Conservation (phyloP, 2,113 vertebrate genomes). For the Psittacus erithacus region DNA sequence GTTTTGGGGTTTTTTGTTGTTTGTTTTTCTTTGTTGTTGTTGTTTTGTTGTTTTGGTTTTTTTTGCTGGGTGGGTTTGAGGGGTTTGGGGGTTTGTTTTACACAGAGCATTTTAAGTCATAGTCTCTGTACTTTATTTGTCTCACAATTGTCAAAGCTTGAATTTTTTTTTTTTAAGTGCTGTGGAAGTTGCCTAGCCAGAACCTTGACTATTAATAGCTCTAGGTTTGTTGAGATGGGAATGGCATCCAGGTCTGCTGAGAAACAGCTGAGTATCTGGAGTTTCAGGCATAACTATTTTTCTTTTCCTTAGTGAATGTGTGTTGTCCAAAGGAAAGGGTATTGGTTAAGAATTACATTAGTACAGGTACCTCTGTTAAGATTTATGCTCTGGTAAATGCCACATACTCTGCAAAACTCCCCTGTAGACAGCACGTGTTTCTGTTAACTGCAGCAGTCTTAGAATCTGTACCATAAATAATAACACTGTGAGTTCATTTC, state of each 20-base stretch:
- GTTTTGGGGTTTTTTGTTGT: not conserved
- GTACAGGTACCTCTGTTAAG: not conserved
- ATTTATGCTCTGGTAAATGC: not conserved
- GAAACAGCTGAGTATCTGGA: conserved; percentile 26
- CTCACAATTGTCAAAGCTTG: not conserved
- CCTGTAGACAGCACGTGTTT: not conserved
- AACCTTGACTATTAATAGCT: not conserved
- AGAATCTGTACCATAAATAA: conserved; percentile 30
- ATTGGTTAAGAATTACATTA: not conserved
- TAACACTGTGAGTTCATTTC: not conserved
- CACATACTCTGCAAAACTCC: not conserved
- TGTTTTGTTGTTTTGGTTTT: not conserved
- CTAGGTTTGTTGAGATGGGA: not conserved
- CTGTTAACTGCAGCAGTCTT: not conserved
- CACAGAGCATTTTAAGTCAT: fast-evolving
- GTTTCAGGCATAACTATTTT: not conserved
- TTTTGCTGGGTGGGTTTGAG: not conserved
- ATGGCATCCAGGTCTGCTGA: not conserved
- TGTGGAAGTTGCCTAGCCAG: not conserved
- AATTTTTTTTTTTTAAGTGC: not conserved
- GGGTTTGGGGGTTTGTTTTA: not conserved
- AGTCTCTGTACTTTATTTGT: not conserved
- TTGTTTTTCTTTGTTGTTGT: not conserved
- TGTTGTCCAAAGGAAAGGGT: not conserved
- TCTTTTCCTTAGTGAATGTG: not conserved